phyloP scores from a whole-genome alignment of 2,113 vertebrate genomes.

The Pyxicephalus adspersus region DNA sequence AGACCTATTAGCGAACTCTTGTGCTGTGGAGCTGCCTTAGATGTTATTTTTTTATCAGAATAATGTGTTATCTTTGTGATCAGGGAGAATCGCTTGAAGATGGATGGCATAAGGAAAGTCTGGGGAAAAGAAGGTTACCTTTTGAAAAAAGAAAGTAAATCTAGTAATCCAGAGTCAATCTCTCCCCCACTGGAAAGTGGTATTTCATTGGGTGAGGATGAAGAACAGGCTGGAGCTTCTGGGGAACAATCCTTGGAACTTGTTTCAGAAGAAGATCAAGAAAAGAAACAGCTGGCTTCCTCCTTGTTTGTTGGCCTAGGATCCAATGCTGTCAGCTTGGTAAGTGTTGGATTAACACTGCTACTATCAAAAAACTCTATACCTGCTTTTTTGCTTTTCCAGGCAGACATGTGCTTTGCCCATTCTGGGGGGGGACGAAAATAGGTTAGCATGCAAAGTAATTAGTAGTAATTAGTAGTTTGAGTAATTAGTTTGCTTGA shows the following conservation, averaged over 20 bases:
- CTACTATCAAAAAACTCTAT: no score
- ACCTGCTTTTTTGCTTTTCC: no score
- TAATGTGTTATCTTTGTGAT: not conserved
- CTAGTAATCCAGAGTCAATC: conserved; percentile 63
- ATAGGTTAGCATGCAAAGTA: no score
- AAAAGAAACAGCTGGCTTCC: conserved; percentile 88
- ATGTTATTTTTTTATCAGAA: no score
- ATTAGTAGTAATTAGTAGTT: no score
- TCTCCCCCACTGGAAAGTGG: conserved; percentile 62
- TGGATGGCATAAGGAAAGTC: conserved; percentile 86
- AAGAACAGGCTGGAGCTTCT: conserved; percentile 39
- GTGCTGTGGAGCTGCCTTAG: no score
- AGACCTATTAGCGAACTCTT: no score
- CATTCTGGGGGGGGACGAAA: no score
- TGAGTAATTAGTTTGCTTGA: no score
- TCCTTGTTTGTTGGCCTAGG: conserved; percentile 87
- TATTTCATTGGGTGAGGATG: conserved; percentile 51
- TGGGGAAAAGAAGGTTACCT: conserved; percentile 96
- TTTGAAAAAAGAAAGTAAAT: conserved; percentile 75
- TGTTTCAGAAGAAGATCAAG: conserved; percentile 72
- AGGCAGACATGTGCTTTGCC: no score
- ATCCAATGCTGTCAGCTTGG: conserved; percentile 80
- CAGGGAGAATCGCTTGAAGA: conserved; percentile 80
- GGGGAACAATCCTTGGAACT: conserved; percentile 54
- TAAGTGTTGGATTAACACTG: conserved; percentile 64